A percentile compares a stretch with the other conserved stretches of the same genome.
phyloP scores from a whole-genome alignment of 2,113 vertebrate species.

The Pterocles gutturalis region DNA sequence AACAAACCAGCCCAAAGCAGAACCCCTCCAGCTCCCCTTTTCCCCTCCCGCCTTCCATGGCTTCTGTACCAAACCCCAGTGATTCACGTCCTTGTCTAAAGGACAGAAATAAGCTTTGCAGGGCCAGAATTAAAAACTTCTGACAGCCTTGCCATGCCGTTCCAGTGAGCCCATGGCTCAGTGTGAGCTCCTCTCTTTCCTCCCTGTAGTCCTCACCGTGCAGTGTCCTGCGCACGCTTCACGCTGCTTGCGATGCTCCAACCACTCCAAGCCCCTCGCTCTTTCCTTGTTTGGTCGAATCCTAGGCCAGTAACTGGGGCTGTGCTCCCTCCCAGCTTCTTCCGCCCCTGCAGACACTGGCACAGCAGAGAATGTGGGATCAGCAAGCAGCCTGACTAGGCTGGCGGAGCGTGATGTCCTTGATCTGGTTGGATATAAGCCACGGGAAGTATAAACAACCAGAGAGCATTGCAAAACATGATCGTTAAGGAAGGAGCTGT shows the following conservation, averaged over 20 bases:
- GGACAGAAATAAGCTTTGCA: background rate
- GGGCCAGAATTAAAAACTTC: background rate
- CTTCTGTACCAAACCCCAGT: background rate
- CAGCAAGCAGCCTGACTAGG: too few relatives aligned
- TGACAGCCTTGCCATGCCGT: fast-evolving
- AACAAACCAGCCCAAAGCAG: fast-evolving
- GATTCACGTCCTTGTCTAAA: background rate
- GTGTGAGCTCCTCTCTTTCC: background rate
- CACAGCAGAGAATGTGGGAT: too few relatives aligned
- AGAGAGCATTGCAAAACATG: too few relatives aligned
- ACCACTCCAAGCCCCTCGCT: fast-evolving
- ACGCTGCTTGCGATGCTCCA: fast-evolving
- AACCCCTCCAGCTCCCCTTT: background rate
- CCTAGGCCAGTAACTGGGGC: too few relatives aligned
- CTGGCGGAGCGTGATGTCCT: too few relatives aligned
- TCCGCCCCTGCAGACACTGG: too few relatives aligned
- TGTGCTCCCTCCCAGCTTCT: too few relatives aligned
- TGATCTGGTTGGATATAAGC: too few relatives aligned
- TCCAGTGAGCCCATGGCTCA: fast-evolving
- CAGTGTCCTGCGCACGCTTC: fast-evolving
- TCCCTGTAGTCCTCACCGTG: background rate
- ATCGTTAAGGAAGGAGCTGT: too few relatives aligned
- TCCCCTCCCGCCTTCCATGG: background rate
- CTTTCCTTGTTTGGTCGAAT: background rate
- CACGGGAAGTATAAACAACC: too few relatives aligned